Conservation (phyloP, 2,797 vertebrate species). For the Enteromius radiatus region DNA sequence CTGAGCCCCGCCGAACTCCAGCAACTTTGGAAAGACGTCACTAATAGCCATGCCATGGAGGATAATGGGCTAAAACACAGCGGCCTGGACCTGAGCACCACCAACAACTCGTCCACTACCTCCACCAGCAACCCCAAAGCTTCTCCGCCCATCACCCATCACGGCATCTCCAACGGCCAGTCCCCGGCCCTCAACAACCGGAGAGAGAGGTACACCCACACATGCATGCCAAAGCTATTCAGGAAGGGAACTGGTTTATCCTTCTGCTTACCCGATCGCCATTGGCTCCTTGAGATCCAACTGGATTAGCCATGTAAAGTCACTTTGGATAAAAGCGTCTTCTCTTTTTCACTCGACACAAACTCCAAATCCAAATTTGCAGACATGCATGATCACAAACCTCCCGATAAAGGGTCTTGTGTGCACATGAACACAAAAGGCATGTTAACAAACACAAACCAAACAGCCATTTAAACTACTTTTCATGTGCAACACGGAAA, state of each 20-base stretch:
- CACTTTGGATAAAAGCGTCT: conserved; percentile 11
- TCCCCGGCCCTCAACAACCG: conserved; percentile 93
- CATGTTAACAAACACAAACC: conserved; percentile 46
- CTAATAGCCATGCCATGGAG: conserved; percentile 92
- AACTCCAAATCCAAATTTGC: conserved; percentile 20
- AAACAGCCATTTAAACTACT: conserved; percentile 48
- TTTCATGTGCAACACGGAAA: conserved; percentile 53
- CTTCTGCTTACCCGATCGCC: background rate
- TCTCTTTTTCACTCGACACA: background rate
- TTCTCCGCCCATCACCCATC: conserved; percentile 96
- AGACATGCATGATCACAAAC: conserved; percentile 27
- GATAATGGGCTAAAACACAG: conserved; percentile 96
- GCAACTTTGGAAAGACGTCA: conserved; percentile 99
- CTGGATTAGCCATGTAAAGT: background rate
- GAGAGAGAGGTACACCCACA: conserved; percentile 87
- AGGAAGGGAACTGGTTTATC: background rate
- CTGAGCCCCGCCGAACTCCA: conserved; percentile 98
- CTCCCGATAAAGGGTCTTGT: background rate
- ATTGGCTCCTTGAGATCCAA: conserved; percentile 7
- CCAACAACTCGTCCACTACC: conserved; percentile 97
- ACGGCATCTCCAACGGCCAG: conserved; percentile 97
- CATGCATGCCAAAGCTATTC: background rate
- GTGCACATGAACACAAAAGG: conserved; percentile 29
- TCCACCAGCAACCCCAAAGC: conserved; percentile 96
- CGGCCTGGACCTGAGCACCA: conserved; percentile 97